These are phyloP conservation scores for Nomada fucata DNA, from an alignment of 2,888 invertebrate genomes.

Conservation along the genomic window DNA sequence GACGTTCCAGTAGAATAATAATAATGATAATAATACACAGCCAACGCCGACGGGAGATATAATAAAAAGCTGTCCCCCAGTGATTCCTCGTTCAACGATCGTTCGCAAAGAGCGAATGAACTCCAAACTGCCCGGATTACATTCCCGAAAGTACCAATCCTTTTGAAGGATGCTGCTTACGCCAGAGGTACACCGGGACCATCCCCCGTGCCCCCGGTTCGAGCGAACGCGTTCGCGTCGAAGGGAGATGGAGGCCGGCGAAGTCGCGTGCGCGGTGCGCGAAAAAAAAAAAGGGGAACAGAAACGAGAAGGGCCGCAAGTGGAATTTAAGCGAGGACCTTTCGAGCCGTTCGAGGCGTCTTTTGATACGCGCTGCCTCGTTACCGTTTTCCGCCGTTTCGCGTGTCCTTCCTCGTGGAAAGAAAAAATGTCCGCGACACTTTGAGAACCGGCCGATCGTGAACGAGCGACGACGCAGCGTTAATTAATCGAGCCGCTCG, in stretches of 20 bases:
- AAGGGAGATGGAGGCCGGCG: background rate
- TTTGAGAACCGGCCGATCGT: slow-evolving; percentile 33
- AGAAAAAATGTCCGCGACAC: slow-evolving; percentile 4
- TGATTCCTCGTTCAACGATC: background rate
- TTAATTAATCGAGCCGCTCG: slow-evolving; percentile 52
- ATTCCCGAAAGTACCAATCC: background rate
- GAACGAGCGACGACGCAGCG: slow-evolving; percentile 28
- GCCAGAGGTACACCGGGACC: slow-evolving; percentile 9
- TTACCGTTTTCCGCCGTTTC: slow-evolving; percentile 43
- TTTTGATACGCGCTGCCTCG: slow-evolving; percentile 33
- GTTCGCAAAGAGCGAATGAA: background rate
- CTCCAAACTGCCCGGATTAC: background rate
- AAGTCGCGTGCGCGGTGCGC: background rate
- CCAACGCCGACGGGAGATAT: too few relatives aligned
- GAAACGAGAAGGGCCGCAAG: slow-evolving; percentile 34
- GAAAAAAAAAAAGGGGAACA: background rate
- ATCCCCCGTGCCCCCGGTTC: background rate
- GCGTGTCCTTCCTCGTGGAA: slow-evolving; percentile 32
- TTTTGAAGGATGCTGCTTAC: slow-evolving; percentile 1
- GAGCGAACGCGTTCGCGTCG: slow-evolving; percentile 14
- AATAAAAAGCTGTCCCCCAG: background rate
- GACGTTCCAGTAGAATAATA: too few relatives aligned
- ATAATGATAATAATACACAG: too few relatives aligned
- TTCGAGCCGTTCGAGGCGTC: slow-evolving; percentile 39
- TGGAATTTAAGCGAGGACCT: slow-evolving; percentile 49